Evolutionary conservation across 1,140 invertebrate species (phyloP).

Genomic region (Hestina assimilis): DNA sequence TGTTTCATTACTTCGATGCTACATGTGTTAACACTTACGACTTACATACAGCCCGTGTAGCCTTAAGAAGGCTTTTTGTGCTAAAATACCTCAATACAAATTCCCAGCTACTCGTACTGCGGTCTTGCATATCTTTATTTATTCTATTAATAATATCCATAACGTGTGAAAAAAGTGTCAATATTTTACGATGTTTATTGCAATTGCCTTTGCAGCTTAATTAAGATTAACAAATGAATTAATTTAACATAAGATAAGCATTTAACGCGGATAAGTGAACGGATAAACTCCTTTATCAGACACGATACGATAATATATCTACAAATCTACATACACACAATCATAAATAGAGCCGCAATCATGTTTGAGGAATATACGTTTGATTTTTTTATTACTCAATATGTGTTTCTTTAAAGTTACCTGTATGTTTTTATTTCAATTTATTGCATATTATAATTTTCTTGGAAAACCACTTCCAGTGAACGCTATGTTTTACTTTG

Average conservation of each 20-base stretch:
- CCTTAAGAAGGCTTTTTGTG: too few relatives aligned
- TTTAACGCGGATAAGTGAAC: background rate
- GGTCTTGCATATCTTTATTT: too few relatives aligned
- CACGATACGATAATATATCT: background rate
- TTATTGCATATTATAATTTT: background rate
- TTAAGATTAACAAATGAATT: slow-evolving; percentile 18
- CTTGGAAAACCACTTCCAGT: background rate
- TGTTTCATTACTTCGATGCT: too few relatives aligned
- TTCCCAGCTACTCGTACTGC: too few relatives aligned
- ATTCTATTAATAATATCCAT: background rate
- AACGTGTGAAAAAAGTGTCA: background rate
- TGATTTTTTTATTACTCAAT: too few relatives aligned
- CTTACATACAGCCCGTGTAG: too few relatives aligned
- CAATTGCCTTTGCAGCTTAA: background rate
- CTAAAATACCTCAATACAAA: too few relatives aligned
- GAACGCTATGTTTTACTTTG: slow-evolving; percentile 11
- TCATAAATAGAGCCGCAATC: background rate
- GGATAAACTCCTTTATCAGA: background rate
- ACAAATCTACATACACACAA: too few relatives aligned
- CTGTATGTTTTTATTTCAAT: background rate
- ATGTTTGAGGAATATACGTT: background rate
- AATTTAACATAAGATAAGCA: slow-evolving; percentile 18
- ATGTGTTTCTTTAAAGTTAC: too few relatives aligned
- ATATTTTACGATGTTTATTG: slow-evolving; percentile 1
- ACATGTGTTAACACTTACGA: too few relatives aligned